phyloP scores from a whole-genome alignment of 53 echinoderm and acorn worm species.

The Paracentrotus lividus region DNA sequence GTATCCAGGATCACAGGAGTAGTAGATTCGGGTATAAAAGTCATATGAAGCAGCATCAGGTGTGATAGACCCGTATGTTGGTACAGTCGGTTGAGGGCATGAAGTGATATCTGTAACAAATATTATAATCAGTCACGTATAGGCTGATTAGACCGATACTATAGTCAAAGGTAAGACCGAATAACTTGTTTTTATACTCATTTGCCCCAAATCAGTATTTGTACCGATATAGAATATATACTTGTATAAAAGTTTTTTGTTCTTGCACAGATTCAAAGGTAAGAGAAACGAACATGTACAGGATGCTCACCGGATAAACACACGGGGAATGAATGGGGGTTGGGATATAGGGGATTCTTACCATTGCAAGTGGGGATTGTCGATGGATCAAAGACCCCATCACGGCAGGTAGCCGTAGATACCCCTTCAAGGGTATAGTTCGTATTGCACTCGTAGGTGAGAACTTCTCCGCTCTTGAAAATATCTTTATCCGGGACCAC shows the following conservation, averaged over 20 bases:
- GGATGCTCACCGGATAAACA: too few species aligned
- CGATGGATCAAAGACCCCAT: conserved; percentile 34
- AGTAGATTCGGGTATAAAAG: not conserved
- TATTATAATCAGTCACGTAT: too few species aligned
- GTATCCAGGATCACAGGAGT: conserved; percentile 15
- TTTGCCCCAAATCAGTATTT: too few species aligned
- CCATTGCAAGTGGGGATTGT: conserved; percentile 16
- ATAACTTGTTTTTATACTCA: too few species aligned
- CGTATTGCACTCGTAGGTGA: conserved; percentile 37
- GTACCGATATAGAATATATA: too few species aligned
- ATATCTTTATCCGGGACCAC: not conserved
- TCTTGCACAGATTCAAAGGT: too few species aligned
- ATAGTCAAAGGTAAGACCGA: too few species aligned
- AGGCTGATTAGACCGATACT: too few species aligned
- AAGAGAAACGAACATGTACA: too few species aligned
- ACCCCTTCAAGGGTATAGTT: conserved; percentile 59
- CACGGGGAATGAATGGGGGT: too few species aligned
- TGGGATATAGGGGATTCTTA: too few species aligned
- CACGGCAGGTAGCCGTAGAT: conserved; percentile 36
- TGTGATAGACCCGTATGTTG: not conserved
- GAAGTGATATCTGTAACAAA: not conserved
- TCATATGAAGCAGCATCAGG: not conserved
- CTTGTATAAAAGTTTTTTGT: too few species aligned
- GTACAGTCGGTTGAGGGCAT: not conserved
- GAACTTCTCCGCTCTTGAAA: not conserved